A percentile compares a stretch with the other conserved stretches of the same genome.
phyloP scores from a whole-genome alignment of 2,888 invertebrate genomes.

The Pseudococcus viburni region DNA sequence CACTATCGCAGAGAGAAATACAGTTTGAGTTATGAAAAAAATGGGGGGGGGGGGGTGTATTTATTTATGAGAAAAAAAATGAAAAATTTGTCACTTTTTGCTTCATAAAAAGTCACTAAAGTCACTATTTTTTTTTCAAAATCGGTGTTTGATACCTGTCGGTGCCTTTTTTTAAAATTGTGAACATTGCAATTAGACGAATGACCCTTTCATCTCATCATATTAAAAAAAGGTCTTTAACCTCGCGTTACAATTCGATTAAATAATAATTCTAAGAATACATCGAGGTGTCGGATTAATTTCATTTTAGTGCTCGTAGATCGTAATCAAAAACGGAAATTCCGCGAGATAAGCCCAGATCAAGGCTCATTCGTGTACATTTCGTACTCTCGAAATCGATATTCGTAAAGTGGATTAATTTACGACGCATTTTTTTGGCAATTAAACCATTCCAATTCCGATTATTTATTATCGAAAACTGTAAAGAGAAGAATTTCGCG shows the following conservation, averaged over 20 bases:
- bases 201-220: not conserved
- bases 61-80: too few relatives aligned
- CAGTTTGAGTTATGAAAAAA: too few relatives aligned
- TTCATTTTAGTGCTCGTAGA: not conserved
- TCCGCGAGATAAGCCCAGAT: not conserved
- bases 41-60: too few relatives aligned
- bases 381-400: not conserved
- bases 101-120: too few relatives aligned
- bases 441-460: not conserved
- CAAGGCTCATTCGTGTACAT: not conserved
- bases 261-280: not conserved
- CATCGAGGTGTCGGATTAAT: constrained; percentile 6
- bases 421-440: not conserved
- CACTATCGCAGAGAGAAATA: too few relatives aligned
- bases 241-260: not conserved
- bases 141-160: too few relatives aligned
- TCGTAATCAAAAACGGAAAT: constrained; percentile 21
- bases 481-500: not conserved
- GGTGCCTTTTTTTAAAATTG: not conserved
- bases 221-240: not conserved
- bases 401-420: not conserved
- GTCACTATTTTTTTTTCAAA: too few relatives aligned
- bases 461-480: not conserved
- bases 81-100: too few relatives aligned
- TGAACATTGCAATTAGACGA: not conserved